Evolutionary conservation across 2,888 invertebrate genomes (phyloP).

Genomic region (Mantis religiosa): DNA sequence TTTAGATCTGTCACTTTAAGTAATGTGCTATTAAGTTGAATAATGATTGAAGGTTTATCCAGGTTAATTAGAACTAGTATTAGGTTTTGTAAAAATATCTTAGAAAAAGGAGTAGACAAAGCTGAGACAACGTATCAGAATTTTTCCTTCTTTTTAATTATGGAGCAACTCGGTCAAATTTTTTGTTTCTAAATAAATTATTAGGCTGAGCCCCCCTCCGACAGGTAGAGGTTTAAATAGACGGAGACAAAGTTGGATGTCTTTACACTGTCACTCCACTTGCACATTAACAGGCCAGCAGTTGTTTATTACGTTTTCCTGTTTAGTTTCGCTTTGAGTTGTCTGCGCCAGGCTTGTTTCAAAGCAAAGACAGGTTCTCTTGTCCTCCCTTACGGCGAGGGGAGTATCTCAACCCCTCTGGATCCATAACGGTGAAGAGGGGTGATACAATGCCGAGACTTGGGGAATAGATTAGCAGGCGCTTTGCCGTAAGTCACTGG

Average conservation of each 20-base stretch:
- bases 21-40: too few relatives aligned
- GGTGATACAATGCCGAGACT: neutral
- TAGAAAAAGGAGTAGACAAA: too few relatives aligned
- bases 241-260: neutral
- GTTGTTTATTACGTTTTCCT: neutral
- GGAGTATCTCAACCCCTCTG: neutral
- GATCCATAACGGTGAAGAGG: neutral
- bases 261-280: neutral
- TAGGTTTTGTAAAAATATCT: too few relatives aligned
- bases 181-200: too few relatives aligned
- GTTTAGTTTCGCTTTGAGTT: neutral
- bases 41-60: too few relatives aligned
- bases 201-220: too few relatives aligned
- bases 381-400: neutral
- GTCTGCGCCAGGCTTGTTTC: neutral
- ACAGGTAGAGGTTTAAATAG: neutral
- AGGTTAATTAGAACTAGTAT: too few relatives aligned
- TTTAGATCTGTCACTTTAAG: too few relatives aligned
- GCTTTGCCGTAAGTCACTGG: neutral
- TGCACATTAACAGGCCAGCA: neutral
- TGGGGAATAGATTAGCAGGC: neutral
- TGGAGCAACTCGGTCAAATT: too few relatives aligned
- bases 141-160: too few relatives aligned
- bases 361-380: neutral
- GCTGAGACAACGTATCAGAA: too few relatives aligned